These are phyloP conservation scores for Cephalopholis sonnerati DNA, from an alignment of 2,113 vertebrate genomes.

Conservation along the genomic window DNA sequence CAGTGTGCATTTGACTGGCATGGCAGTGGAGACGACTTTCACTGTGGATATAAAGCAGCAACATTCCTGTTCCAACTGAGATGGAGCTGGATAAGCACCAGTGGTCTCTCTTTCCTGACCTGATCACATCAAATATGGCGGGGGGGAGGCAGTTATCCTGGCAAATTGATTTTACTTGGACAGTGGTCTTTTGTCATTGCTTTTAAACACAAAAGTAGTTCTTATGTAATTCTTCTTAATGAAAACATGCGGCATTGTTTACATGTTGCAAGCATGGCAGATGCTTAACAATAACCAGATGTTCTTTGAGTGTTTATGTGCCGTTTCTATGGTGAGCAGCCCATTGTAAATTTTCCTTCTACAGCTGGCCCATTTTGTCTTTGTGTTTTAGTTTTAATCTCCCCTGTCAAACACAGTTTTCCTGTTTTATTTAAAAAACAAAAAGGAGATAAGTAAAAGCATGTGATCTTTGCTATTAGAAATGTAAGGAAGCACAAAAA, in stretches of 20 bases:
- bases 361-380: conserved; percentile 15
- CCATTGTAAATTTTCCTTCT: not conserved
- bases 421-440: conserved; percentile 86
- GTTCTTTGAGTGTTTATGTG: conserved; percentile 19
- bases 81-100: conserved; percentile 65
- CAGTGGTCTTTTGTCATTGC: conserved; percentile 35
- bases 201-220: conserved; percentile 50
- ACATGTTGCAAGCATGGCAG: conserved; percentile 48
- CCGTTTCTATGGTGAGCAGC: conserved; percentile 21
- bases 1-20: conserved; percentile 54
- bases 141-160: conserved; percentile 43
- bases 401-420: conserved; percentile 83
- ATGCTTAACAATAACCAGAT: conserved; percentile 45
- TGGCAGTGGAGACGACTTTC: conserved; percentile 62
- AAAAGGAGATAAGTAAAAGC: conserved; percentile 85
- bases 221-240: conserved; percentile 37
- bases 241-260: conserved; percentile 33
- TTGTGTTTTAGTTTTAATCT: conserved; percentile 73
- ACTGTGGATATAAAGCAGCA: conserved; percentile 71
- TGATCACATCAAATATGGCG: conserved; percentile 57
- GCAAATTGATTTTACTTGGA: conserved; percentile 59
- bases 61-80: conserved; percentile 45
- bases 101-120: conserved; percentile 47
- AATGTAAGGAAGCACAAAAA: conserved; percentile 92
- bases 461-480: conserved; percentile 83